Evolutionary conservation across 2,113 vertebrate genomes (phyloP).

Genomic region (Heterotilapia buettikoferi): DNA sequence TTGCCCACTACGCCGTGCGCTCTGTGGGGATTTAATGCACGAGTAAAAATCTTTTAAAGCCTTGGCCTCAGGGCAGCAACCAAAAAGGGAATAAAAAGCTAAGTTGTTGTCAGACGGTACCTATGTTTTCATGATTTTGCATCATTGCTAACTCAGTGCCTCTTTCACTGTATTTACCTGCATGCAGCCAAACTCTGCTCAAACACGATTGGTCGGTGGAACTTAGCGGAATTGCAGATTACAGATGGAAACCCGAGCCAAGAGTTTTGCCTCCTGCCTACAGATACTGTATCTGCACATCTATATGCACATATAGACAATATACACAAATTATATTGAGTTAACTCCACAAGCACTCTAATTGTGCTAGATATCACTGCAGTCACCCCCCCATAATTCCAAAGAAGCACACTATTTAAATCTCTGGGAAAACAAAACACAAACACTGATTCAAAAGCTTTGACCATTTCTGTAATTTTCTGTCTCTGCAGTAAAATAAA

Average conservation of each 20-base stretch:
- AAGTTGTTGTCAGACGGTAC: neutral
- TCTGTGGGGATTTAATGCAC: neutral
- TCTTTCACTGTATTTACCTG: neutral
- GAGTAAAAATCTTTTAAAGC: neutral
- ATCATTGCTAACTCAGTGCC: neutral
- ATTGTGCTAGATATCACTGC: neutral
- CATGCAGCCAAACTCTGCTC: neutral
- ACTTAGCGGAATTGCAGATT: neutral
- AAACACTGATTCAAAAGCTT: neutral
- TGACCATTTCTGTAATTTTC: neutral
- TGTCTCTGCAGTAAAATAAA: neutral
- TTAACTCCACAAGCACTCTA: neutral
- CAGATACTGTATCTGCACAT: neutral
- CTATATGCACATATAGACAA: neutral
- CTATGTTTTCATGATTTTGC: neutral
- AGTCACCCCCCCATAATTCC: neutral
- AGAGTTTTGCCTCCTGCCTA: neutral
- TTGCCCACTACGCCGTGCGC: rapidly evolving
- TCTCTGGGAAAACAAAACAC: neutral
- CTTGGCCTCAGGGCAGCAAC: neutral
- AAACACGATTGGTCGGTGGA: neutral
- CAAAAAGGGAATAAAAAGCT: neutral
- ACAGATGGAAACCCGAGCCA: neutral
- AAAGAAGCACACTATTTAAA: neutral
- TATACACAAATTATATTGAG: neutral